Evolutionary conservation across 92 coral and sea anemone species (phyloP).

Genomic region (Hydrozoanthus gracilis): DNA sequence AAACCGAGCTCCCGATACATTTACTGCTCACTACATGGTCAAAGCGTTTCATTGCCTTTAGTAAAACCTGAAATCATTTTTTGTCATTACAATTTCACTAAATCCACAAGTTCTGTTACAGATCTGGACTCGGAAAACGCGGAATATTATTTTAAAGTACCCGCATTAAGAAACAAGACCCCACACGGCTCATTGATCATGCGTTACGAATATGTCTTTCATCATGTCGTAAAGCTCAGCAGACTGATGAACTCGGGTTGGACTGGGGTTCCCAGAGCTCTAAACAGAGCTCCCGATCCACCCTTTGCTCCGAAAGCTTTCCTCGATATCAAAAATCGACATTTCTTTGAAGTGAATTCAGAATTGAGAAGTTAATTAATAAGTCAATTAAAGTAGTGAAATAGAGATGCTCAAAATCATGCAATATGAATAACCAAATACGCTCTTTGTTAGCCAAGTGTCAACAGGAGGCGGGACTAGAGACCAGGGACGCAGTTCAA

Average conservation of each 20-base stretch:
- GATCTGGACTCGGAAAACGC: neutral
- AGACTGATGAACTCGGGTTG: conserved; percentile 9
- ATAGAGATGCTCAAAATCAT: neutral
- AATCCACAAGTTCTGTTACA: conserved; percentile 3
- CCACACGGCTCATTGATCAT: conserved; percentile 19
- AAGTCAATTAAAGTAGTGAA: neutral
- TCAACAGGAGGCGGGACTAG: conserved; percentile 18
- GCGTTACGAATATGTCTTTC: neutral
- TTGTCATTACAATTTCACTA: conserved; percentile 6
- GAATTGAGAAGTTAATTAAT: neutral
- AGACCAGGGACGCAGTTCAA: neutral
- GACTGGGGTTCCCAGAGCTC: conserved; percentile 4
- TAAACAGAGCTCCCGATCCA: neutral
- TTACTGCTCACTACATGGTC: too few species aligned
- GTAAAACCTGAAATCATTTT: neutral
- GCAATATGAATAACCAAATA: neutral
- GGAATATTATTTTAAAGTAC: conserved; percentile 7
- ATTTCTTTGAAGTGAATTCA: neutral
- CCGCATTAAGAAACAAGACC: conserved; percentile 22
- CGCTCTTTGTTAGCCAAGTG: conserved; percentile 14
- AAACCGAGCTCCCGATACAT: neutral
- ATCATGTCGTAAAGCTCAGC: neutral
- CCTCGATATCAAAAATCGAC: neutral
- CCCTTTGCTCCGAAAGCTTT: conserved; percentile 1
- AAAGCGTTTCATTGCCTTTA: too few species aligned